Percentiles rank a stretch among this genome's conserved stretches.
These are phyloP conservation scores for Amblyopsis rosae DNA, from an alignment of 2,113 vertebrate species.

Conservation along the genomic window DNA sequence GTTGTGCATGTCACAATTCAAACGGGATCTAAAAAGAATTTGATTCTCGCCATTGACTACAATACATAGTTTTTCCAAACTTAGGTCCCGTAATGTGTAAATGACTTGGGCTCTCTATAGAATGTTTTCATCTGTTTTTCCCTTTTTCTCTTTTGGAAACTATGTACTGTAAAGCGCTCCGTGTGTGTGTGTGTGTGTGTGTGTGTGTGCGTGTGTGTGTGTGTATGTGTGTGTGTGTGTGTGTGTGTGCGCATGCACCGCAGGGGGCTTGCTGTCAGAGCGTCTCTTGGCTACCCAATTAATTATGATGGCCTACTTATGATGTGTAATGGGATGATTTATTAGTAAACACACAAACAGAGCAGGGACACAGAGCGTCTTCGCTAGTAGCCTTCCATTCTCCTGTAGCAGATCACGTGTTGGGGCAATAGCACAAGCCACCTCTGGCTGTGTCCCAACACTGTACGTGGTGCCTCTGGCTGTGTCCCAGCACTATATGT, in stretches of 20 bases:
- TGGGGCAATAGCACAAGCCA: slow-evolving; percentile 62
- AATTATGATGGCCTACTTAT: slow-evolving; percentile 84
- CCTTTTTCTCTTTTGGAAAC: neutral
- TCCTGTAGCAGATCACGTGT: slow-evolving; percentile 49
- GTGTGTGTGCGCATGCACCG: slow-evolving; percentile 32
- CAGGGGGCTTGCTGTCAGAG: slow-evolving; percentile 75
- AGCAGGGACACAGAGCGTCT: slow-evolving; percentile 58
- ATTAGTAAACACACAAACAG: slow-evolving; percentile 80
- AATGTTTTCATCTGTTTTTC: too few species aligned
- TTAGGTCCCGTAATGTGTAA: too few species aligned
- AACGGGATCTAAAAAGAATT: too few species aligned
- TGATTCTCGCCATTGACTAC: too few species aligned
- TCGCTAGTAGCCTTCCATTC: slow-evolving; percentile 49
- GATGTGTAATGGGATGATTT: slow-evolving; percentile 83
- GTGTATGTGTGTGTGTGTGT: neutral
- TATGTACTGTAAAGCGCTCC: slow-evolving; percentile 16
- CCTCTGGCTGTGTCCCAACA: slow-evolving; percentile 62
- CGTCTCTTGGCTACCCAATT: slow-evolving; percentile 78
- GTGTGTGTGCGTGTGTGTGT: slow-evolving; percentile 21
- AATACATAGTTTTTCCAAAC: too few species aligned
- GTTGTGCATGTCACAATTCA: too few species aligned
- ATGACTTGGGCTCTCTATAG: too few species aligned
- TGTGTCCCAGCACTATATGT: neutral
- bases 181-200: slow-evolving; percentile 24
- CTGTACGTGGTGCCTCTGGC: neutral